These are phyloP conservation scores for Apis dorsata DNA, from an alignment of 1,140 invertebrate genomes.

Conservation along the genomic window DNA sequence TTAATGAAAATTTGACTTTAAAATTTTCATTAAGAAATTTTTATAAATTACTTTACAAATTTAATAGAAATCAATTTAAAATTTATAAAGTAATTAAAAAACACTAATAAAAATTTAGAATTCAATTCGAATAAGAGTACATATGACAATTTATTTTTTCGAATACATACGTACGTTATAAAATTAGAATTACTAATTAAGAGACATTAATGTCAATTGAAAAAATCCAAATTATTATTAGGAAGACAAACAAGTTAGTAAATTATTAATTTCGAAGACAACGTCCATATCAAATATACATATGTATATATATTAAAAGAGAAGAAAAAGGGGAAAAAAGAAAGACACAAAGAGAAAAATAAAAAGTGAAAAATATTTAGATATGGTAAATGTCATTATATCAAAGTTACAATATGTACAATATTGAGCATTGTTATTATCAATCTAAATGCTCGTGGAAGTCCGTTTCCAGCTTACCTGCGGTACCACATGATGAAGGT, in stretches of 20 bases:
- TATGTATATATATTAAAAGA: not conserved
- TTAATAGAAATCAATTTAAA: not conserved
- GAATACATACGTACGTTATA: not conserved
- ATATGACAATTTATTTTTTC: not conserved
- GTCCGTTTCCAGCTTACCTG: constrained; percentile 83
- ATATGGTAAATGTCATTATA: constrained; percentile 13
- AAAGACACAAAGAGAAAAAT: not conserved
- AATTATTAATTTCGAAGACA: constrained; percentile 23
- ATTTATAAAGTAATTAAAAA: not conserved
- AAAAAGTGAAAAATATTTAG: constrained; percentile 16
- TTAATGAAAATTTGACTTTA: not conserved
- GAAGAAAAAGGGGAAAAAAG: no score
- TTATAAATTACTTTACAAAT: not conserved
- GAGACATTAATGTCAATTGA: constrained; percentile 21
- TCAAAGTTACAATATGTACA: constrained; percentile 46
- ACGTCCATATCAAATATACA: not conserved
- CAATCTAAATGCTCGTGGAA: constrained; percentile 76
- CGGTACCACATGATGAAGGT: constrained; percentile 76
- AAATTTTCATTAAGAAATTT: not conserved
- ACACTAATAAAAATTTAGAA: not conserved
- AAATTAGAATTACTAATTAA: not conserved
- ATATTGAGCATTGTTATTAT: constrained; percentile 71
- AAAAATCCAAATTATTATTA: constrained; percentile 28
- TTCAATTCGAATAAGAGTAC: not conserved
- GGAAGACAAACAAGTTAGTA: constrained; percentile 40